phyloP scores from a whole-genome alignment of 2,113 vertebrate genomes.

The Seriola quinqueradiata region DNA sequence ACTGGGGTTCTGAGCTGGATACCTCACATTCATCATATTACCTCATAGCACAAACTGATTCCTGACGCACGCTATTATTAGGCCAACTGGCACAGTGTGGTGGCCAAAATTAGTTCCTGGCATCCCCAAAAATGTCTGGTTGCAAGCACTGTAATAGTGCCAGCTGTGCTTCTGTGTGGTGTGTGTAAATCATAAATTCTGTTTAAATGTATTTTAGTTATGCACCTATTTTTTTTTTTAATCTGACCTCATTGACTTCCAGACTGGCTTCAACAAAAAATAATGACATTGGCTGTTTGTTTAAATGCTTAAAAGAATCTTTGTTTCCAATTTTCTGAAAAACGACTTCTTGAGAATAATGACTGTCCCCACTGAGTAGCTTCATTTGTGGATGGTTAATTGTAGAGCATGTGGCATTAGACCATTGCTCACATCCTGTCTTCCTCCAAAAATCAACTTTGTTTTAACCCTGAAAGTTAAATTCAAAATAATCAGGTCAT shows the following conservation, averaged over 20 bases:
- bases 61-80: conserved; percentile 48
- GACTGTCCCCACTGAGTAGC: background rate
- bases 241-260: background rate
- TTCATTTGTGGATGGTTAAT: background rate
- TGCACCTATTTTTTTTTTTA: background rate
- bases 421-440: no score
- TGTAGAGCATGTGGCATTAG: background rate
- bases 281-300: background rate
- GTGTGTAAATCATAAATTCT: conserved; percentile 37
- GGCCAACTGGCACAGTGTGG: conserved; percentile 58
- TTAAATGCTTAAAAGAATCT: conserved; percentile 10
- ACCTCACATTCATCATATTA: conserved; percentile 75
- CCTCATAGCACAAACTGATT: conserved; percentile 65
- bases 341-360: background rate
- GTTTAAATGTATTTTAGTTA: conserved; percentile 25
- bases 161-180: conserved; percentile 36
- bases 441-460: no score
- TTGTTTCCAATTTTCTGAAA: conserved; percentile 21
- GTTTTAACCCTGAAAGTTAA: no score
- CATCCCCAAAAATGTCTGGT: conserved; percentile 61
- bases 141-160: conserved; percentile 42
- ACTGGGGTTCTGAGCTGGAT: conserved; percentile 42
- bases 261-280: conserved; percentile 4
- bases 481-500: background rate
- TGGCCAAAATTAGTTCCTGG: conserved; percentile 63